These are phyloP conservation scores for Psix sp. DNA, from an alignment of 1,140 invertebrate species.

Conservation along the genomic window DNA sequence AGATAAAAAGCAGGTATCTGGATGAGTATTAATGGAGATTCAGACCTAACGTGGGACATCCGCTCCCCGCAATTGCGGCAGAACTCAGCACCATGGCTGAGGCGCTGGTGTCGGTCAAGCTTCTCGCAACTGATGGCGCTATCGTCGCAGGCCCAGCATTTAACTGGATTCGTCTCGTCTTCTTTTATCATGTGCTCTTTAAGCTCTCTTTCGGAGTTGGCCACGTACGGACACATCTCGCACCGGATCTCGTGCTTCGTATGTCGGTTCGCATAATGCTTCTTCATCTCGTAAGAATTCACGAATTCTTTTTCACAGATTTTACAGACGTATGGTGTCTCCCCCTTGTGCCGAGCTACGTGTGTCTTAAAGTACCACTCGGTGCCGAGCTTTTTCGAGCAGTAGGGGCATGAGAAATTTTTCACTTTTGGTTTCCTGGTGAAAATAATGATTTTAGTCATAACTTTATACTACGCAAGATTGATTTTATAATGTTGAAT, in stretches of 20 bases:
- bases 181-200: slow-evolving; percentile 38
- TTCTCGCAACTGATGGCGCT: slow-evolving; percentile 16
- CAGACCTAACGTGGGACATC: slow-evolving; percentile 44
- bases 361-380: slow-evolving; percentile 74
- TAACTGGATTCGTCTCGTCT: slow-evolving; percentile 5
- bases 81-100: slow-evolving; percentile 51
- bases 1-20: too few species aligned
- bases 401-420: slow-evolving; percentile 67
- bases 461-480: not conserved
- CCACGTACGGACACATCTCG: slow-evolving; percentile 53
- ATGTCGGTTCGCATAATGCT: slow-evolving; percentile 65
- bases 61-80: slow-evolving; percentile 56
- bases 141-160: slow-evolving; percentile 57
- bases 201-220: slow-evolving; percentile 28
- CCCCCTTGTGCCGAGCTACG: slow-evolving; percentile 67
- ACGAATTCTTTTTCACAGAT: slow-evolving; percentile 65
- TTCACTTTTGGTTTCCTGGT: slow-evolving; percentile 43
- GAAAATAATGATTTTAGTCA: not conserved
- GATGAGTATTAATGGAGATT: too few species aligned
- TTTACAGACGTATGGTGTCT: slow-evolving; percentile 64
- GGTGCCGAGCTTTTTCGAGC: slow-evolving; percentile 69
- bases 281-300: slow-evolving; percentile 66
- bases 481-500: slow-evolving; percentile 1
- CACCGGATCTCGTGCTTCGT: slow-evolving; percentile 50
- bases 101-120: slow-evolving; percentile 55